These are phyloP conservation scores for Bubo bubo DNA, from an alignment of 2,113 vertebrate species.

Conservation along the genomic window DNA sequence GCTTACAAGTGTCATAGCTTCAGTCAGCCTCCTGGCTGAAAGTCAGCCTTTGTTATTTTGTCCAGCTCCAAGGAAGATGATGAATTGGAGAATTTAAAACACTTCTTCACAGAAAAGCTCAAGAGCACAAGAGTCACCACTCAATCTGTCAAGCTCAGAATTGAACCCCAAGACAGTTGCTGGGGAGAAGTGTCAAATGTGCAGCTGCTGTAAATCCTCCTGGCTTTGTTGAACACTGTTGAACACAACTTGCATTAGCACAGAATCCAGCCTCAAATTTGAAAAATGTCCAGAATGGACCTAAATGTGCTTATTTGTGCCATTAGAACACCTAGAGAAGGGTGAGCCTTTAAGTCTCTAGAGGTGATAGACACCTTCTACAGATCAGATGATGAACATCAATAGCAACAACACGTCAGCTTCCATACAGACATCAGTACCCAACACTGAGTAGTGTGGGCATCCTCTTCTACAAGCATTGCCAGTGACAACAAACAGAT, in stretches of 20 bases:
- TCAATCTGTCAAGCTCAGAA: background rate
- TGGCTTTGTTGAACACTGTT: background rate
- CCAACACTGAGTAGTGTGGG: accelerated
- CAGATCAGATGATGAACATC: background rate
- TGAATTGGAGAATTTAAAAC: slow-evolving; percentile 20
- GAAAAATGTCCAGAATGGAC: background rate
- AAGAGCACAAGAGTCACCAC: background rate
- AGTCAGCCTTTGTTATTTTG: background rate
- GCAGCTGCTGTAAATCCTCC: background rate
- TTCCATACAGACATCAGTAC: background rate
- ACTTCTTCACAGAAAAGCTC: background rate
- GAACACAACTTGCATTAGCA: background rate
- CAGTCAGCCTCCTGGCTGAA: slow-evolving; percentile 1
- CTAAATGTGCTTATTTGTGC: background rate
- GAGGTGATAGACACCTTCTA: background rate
- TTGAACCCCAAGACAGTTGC: background rate
- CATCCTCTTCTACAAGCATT: background rate
- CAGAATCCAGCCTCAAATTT: background rate
- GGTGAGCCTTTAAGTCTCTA: background rate
- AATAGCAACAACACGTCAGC: background rate
- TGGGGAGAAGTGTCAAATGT: background rate
- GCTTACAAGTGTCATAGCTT: background rate
- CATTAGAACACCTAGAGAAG: background rate
- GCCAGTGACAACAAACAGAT: background rate
- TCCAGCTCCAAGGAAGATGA: background rate